Percentiles rank a stretch among this genome's conserved stretches.
Conservation (phyloP, 2,888 invertebrate genomes). For the Tetanocera ferruginea region DNA sequence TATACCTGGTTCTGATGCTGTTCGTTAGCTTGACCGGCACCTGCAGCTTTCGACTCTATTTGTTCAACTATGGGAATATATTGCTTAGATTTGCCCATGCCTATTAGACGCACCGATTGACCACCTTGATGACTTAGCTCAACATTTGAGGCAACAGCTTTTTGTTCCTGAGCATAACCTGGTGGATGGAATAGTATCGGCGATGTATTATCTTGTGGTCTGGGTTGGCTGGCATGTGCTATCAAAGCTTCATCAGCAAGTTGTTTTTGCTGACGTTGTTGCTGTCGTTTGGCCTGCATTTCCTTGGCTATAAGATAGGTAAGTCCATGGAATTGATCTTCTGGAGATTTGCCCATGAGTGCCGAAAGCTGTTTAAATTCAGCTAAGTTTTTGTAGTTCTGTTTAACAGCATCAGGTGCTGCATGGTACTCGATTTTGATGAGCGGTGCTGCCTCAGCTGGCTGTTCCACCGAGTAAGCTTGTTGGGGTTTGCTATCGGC, state of each 20-base stretch:
- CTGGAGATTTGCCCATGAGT: constrained; percentile 71
- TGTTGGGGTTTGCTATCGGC: background rate
- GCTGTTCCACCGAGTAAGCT: background rate
- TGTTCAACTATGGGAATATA: constrained; percentile 62
- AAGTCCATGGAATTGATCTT: constrained; percentile 72
- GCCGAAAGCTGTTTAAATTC: constrained; percentile 69
- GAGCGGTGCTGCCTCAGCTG: constrained; percentile 37
- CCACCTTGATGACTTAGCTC: constrained; percentile 47
- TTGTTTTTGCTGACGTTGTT: constrained; percentile 53
- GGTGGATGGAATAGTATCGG: constrained; percentile 65
- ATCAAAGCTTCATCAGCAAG: constrained; percentile 1
- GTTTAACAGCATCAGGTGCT: constrained; percentile 53
- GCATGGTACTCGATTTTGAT: constrained; percentile 61
- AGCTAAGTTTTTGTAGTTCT: constrained; percentile 59
- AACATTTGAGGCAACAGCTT: constrained; percentile 24
- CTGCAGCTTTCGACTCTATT: constrained; percentile 38
- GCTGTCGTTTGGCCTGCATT: constrained; percentile 60
- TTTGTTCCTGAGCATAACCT: background rate
- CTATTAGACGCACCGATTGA: constrained; percentile 57
- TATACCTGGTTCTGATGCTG: background rate
- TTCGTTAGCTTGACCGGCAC: constrained; percentile 44
- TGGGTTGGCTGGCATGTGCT: constrained; percentile 9
- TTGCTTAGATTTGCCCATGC: constrained; percentile 63
- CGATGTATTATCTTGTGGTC: constrained; percentile 64
- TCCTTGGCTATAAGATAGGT: constrained; percentile 70